phyloP scores from a whole-genome alignment of 2,888 invertebrate species.

The Ptychoptera albimana region DNA sequence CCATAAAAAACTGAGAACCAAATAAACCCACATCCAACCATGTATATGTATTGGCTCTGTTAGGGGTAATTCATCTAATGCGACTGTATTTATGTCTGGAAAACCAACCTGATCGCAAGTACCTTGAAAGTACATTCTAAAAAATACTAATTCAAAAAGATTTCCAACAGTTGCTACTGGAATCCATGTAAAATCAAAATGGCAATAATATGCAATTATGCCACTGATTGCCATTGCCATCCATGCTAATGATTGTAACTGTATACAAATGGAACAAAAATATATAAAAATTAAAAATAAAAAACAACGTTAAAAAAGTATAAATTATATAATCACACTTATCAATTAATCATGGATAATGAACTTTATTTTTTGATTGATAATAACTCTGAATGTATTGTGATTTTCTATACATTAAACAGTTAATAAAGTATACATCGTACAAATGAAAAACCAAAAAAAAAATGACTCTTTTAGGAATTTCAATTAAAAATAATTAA shows the following conservation, averaged over 20 bases:
- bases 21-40: constrained; percentile 24
- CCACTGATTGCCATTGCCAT: constrained; percentile 26
- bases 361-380: background rate
- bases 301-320: background rate
- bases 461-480: too few species aligned
- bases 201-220: constrained; percentile 25
- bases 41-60: constrained; percentile 20
- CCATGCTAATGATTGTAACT: constrained; percentile 29
- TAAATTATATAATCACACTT: background rate
- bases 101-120: constrained; percentile 13
- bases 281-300: background rate
- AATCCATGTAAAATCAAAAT: constrained; percentile 15
- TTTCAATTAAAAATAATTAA: too few species aligned
- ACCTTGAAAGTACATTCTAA: constrained; percentile 24
- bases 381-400: too few species aligned
- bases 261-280: constrained; percentile 8
- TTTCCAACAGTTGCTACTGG: constrained; percentile 15
- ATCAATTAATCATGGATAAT: background rate
- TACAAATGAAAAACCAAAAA: too few species aligned
- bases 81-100: constrained; percentile 13
- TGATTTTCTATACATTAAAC: too few species aligned
- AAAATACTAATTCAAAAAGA: constrained; percentile 19
- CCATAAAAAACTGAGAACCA: constrained; percentile 23
- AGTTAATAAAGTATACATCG: too few species aligned
- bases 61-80: constrained; percentile 16